Evolutionary conservation across 2,113 vertebrate species (phyloP).

Genomic region (Etia nguti): DNA sequence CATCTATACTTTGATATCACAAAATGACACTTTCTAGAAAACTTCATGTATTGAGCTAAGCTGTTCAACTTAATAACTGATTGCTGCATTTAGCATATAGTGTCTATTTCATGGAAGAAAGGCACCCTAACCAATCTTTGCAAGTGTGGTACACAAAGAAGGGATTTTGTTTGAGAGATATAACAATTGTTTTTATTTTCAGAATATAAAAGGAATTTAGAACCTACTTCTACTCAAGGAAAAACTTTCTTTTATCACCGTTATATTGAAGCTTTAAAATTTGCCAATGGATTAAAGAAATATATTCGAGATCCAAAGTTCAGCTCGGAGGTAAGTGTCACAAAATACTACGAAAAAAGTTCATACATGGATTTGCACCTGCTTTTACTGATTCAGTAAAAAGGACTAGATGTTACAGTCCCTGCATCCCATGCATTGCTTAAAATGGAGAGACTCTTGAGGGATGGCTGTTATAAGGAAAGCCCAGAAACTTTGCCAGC

Average conservation of each 20-base stretch:
- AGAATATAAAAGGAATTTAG: slow-evolving; percentile 73
- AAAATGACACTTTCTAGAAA: neutral
- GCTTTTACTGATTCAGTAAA: neutral
- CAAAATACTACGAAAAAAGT: neutral
- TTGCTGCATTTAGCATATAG: no score
- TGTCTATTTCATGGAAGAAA: no score
- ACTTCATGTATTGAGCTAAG: neutral
- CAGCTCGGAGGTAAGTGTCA: slow-evolving; percentile 34
- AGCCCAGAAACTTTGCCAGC: no score
- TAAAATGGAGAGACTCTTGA: no score
- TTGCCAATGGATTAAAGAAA: slow-evolving; percentile 70
- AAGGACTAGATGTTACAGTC: no score
- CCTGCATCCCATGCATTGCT: no score
- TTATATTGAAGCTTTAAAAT: slow-evolving; percentile 81
- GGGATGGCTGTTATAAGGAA: no score
- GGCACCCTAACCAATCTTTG: no score
- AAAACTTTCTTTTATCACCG: slow-evolving; percentile 73
- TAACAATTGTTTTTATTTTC: neutral
- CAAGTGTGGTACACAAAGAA: no score
- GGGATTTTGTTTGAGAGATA: no score
- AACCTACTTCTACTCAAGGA: slow-evolving; percentile 35
- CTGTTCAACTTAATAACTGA: neutral
- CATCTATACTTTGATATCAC: neutral
- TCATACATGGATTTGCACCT: neutral
- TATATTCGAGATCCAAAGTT: slow-evolving; percentile 63